A percentile compares a stretch with the other conserved stretches of the same genome.
These are phyloP conservation scores for Habrosyne pyritoides DNA, from an alignment of 2,888 invertebrate species.

Conservation along the genomic window DNA sequence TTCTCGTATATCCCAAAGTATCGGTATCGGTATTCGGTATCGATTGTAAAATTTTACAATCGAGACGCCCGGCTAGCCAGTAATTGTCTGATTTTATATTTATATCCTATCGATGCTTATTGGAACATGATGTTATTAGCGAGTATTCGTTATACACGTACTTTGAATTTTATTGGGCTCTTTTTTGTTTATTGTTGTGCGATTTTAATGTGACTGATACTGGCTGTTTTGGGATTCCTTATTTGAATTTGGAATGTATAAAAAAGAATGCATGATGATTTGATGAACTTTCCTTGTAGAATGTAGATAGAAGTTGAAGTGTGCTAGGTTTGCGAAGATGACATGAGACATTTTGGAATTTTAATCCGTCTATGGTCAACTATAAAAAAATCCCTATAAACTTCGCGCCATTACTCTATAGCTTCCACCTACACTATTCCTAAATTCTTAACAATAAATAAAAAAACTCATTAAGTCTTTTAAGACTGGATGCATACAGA, in stretches of 20 bases:
- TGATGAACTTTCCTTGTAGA: too few species aligned
- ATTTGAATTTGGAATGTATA: neutral
- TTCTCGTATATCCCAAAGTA: slow-evolving; percentile 24
- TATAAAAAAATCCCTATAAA: too few species aligned
- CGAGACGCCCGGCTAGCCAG: slow-evolving; percentile 16
- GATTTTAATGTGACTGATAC: slow-evolving; percentile 21
- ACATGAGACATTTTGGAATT: too few species aligned
- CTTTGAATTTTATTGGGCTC: slow-evolving; percentile 40
- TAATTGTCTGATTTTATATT: slow-evolving; percentile 32
- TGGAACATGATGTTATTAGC: slow-evolving; percentile 24
- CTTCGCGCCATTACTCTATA: too few species aligned
- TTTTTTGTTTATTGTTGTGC: slow-evolving; percentile 34
- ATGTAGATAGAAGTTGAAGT: too few species aligned
- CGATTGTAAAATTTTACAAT: slow-evolving; percentile 63
- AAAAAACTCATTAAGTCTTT: too few species aligned
- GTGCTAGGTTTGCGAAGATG: too few species aligned
- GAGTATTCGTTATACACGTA: slow-evolving; percentile 33
- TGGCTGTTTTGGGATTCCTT: neutral
- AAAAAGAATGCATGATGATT: too few species aligned
- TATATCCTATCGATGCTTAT: slow-evolving; percentile 23
- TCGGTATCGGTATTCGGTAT: slow-evolving; percentile 15
- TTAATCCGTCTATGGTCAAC: too few species aligned
- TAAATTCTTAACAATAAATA: too few species aligned
- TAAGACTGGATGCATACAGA: too few species aligned
- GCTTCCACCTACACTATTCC: too few species aligned